phyloP scores from a whole-genome alignment of 53 echinoderm and acorn worm genomes.

The Echinometra lucunter region DNA sequence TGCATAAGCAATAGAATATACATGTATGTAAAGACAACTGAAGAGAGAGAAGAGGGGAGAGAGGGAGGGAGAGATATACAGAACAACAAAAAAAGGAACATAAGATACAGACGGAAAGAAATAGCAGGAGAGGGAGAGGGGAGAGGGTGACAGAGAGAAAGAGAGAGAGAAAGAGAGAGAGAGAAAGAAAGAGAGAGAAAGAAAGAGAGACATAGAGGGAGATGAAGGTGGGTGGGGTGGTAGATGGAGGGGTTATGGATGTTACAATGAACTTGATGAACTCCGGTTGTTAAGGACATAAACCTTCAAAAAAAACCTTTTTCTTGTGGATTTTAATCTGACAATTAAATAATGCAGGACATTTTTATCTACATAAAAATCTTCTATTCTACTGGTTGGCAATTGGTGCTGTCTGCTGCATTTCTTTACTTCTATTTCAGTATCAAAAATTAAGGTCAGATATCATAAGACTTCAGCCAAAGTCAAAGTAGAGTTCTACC shows the following conservation, averaged over 20 bases:
- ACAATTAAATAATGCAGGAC: neutral
- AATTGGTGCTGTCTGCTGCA: neutral
- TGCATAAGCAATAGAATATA: neutral
- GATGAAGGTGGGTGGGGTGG: neutral
- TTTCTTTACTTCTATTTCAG: neutral
- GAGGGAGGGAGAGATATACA: neutral
- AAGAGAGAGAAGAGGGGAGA: neutral
- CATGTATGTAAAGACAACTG: neutral
- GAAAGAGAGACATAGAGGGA: neutral
- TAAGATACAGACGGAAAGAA: neutral
- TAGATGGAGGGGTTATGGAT: neutral
- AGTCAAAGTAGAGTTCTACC: neutral
- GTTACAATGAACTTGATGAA: conserved; percentile 26
- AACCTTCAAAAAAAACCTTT: neutral
- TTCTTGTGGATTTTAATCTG: neutral
- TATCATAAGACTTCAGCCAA: neutral
- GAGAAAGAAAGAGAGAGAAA: neutral
- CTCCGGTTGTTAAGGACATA: neutral
- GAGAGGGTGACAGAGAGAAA: neutral
- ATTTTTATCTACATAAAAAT: neutral
- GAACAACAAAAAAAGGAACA: neutral
- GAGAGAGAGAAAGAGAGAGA: neutral
- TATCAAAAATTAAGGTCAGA: neutral
- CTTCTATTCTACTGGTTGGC: neutral
- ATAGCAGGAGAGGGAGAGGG: neutral